Percentiles rank a stretch among this genome's conserved stretches.
Conservation (phyloP, 2,113 vertebrate species). For the Chrysochloris asiatica region DNA sequence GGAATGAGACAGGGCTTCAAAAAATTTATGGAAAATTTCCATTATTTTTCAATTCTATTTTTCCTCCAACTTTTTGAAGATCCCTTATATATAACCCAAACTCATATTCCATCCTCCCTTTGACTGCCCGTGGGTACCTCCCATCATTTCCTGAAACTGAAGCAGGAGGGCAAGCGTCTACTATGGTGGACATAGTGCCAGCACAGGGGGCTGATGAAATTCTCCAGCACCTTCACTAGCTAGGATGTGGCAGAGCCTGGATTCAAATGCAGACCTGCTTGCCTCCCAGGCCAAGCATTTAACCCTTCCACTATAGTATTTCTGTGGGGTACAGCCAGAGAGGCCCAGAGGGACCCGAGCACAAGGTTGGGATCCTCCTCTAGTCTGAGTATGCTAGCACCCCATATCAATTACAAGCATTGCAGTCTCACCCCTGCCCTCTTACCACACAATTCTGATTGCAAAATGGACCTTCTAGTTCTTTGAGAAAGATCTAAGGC, state of each 20-base stretch:
- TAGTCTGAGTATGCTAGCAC: background rate
- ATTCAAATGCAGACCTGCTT: background rate
- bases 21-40: no score
- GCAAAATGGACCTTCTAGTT: slow-evolving; percentile 31
- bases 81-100: no score
- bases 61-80: no score
- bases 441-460: background rate
- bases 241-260: background rate
- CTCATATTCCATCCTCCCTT: no score
- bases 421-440: background rate
- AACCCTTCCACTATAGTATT: background rate
- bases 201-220: background rate
- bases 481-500: slow-evolving; percentile 32
- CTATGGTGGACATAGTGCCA: background rate
- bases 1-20: no score
- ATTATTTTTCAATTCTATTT: no score
- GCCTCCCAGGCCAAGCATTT: background rate
- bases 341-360: background rate
- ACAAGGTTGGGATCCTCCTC: background rate
- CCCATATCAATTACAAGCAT: background rate
- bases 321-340: background rate
- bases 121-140: background rate
- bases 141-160: background rate
- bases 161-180: background rate
- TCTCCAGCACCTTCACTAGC: background rate